These are phyloP conservation scores for Drosophila pseudoobscura DNA, from an alignment of 1,140 invertebrate species.

Conservation along the genomic window DNA sequence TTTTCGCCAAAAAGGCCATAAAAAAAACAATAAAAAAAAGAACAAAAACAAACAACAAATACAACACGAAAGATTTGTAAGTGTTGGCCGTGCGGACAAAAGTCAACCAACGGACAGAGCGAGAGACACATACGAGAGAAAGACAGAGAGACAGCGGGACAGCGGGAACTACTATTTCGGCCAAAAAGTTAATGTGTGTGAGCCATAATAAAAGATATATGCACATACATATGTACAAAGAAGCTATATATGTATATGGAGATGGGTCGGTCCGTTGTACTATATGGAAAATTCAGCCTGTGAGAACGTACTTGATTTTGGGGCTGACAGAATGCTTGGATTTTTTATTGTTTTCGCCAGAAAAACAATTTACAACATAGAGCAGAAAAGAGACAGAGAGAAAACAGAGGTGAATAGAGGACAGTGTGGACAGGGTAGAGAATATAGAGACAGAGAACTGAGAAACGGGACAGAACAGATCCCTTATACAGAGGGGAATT, in stretches of 20 bases:
- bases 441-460: no score
- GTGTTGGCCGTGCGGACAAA: constrained; percentile 57
- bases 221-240: constrained; percentile 8
- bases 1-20: constrained; percentile 80
- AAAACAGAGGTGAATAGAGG: constrained; percentile 7
- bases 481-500: no score
- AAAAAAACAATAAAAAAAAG: constrained; percentile 57
- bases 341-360: constrained; percentile 45
- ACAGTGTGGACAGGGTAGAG: no score
- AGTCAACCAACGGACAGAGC: constrained; percentile 61
- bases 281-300: constrained; percentile 49
- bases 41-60: constrained; percentile 55
- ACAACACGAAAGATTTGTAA: constrained; percentile 46
- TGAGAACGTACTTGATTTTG: constrained; percentile 81
- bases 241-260: constrained; percentile 1
- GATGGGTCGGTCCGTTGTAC: constrained; percentile 1
- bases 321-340: constrained; percentile 34
- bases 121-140: constrained; percentile 1
- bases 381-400: constrained; percentile 11
- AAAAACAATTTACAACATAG: constrained; percentile 45
- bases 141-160: constrained; percentile 16
- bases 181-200: constrained; percentile 31
- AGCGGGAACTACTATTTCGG: constrained; percentile 51
- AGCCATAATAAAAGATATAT: constrained; percentile 61
- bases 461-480: no score